Conservation (phyloP, 2,797 vertebrate species). For the Melanotaenia nigrans region DNA sequence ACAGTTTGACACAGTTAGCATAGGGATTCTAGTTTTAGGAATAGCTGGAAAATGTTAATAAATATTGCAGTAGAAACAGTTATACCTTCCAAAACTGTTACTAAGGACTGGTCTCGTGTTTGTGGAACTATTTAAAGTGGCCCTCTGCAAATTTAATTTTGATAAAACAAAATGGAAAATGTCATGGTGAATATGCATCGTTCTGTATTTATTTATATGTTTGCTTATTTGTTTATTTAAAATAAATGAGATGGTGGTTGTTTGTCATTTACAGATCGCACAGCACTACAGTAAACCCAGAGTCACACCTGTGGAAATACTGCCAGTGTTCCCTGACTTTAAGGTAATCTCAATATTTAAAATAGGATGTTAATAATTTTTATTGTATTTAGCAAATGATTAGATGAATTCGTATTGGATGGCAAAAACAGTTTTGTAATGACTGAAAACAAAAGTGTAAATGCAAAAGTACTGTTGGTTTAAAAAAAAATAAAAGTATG, state of each 20-base stretch:
- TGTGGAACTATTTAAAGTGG: background rate
- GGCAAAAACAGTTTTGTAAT: background rate
- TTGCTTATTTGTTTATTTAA: too few relatives aligned
- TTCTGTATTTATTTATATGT: background rate
- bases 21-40: background rate
- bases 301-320: slow-evolving; percentile 92
- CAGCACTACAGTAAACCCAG: slow-evolving; percentile 96
- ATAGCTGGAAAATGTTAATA: background rate
- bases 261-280: slow-evolving; percentile 79
- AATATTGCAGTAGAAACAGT: background rate
- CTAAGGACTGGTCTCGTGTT: background rate
- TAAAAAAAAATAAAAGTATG: background rate
- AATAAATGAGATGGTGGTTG: background rate
- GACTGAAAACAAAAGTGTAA: background rate
- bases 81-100: too few relatives aligned
- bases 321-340: slow-evolving; percentile 95
- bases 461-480: background rate
- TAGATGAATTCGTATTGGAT: background rate
- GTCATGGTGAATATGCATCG: background rate
- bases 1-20: background rate
- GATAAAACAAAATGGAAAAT: background rate
- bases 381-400: background rate
- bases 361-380: background rate
- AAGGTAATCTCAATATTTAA: slow-evolving; percentile 81
- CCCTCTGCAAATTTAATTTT: background rate